Percentiles rank a stretch among this genome's conserved stretches.
Evolutionary conservation across 1,140 invertebrate genomes (phyloP).

Genomic region (Calliopsis andreniformis): DNA sequence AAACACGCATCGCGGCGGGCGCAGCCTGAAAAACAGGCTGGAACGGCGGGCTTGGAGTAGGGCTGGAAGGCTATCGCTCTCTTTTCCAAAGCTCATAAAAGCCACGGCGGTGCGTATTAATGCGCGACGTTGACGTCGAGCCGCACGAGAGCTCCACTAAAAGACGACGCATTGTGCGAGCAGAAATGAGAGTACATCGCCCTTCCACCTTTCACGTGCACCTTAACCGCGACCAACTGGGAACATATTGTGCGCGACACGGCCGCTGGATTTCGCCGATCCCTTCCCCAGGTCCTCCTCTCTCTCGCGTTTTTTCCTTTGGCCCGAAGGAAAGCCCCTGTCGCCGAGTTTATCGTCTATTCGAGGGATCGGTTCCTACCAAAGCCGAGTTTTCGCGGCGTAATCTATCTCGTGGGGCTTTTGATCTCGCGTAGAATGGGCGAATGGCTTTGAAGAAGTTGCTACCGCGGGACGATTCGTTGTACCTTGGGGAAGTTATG

Average conservation of each 20-base stretch:
- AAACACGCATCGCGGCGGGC: conserved; percentile 47
- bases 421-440: conserved; percentile 13
- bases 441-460: too few relatives aligned
- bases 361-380: conserved; percentile 6
- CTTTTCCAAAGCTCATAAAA: conserved; percentile 59
- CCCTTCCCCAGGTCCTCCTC: neutral
- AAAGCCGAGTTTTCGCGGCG: neutral
- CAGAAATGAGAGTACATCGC: conserved; percentile 38
- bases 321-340: neutral
- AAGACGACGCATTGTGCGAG: conserved; percentile 50
- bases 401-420: neutral
- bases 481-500: neutral
- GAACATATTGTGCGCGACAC: conserved; percentile 4
- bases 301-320: neutral
- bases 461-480: neutral
- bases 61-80: conserved; percentile 51
- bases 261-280: conserved; percentile 5
- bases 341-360: conserved; percentile 18
- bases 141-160: conserved; percentile 31
- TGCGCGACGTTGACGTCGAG: conserved; percentile 48
- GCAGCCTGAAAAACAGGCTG: conserved; percentile 17
- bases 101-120: conserved; percentile 60
- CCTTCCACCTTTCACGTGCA: conserved; percentile 19
- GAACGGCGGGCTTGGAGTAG: conserved; percentile 16
- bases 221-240: conserved; percentile 6